A percentile compares a stretch with the other conserved stretches of the same genome.
phyloP scores from a whole-genome alignment of 2,888 invertebrate genomes.

The Rhingia rostrata region DNA sequence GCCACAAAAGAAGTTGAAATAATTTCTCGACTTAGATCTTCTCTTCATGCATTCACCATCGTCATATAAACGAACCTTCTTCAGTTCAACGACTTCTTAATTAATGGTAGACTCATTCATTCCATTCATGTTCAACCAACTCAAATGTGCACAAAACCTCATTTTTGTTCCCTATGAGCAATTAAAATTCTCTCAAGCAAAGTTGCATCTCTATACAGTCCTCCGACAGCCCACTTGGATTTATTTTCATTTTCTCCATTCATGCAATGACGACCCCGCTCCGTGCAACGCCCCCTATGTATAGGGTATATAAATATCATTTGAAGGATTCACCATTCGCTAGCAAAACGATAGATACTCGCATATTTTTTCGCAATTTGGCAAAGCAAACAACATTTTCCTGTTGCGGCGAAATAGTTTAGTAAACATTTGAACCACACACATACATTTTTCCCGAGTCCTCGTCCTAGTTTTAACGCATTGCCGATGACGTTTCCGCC shows the following conservation, averaged over 20 bases:
- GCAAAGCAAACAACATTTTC: slow-evolving; percentile 64
- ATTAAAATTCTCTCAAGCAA: slow-evolving; percentile 44
- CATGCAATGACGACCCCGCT: slow-evolving; percentile 9
- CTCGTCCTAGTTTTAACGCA: slow-evolving; percentile 63
- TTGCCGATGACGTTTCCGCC: slow-evolving; percentile 42
- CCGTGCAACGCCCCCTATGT: neutral
- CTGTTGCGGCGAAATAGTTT: slow-evolving; percentile 35
- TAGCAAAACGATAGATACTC: slow-evolving; percentile 32
- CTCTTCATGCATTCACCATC: neutral
- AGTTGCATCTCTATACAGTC: slow-evolving; percentile 28
- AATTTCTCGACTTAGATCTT: neutral
- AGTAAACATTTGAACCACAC: slow-evolving; percentile 61
- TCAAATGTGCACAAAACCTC: slow-evolving; percentile 48
- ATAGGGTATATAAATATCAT: slow-evolving; percentile 31
- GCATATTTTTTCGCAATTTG: slow-evolving; percentile 40
- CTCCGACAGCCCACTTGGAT: slow-evolving; percentile 5
- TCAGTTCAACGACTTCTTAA: slow-evolving; percentile 44
- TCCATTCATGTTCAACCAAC: slow-evolving; percentile 43
- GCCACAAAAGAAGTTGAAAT: slow-evolving; percentile 14
- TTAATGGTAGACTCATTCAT: slow-evolving; percentile 45
- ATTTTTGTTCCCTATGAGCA: slow-evolving; percentile 48
- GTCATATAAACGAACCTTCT: slow-evolving; percentile 2
- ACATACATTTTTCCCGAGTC: slow-evolving; percentile 42
- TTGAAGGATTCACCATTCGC: slow-evolving; percentile 53
- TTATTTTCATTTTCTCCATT: neutral